These are phyloP conservation scores for Nerophis lumbriciformis DNA, from an alignment of 2,113 vertebrate genomes.

Conservation along the genomic window DNA sequence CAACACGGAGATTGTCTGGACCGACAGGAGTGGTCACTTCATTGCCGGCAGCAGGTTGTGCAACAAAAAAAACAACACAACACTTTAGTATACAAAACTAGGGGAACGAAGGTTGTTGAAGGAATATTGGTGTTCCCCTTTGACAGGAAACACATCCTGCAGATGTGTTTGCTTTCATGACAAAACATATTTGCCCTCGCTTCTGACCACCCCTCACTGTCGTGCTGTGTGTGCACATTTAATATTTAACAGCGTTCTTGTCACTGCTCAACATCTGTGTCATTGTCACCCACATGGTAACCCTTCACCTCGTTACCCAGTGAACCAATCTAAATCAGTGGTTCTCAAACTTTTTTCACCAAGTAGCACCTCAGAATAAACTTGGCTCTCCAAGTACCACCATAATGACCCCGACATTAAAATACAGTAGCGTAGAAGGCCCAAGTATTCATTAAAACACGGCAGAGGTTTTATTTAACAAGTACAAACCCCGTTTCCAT, in stretches of 20 bases:
- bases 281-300: constrained; percentile 5
- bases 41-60: constrained; percentile 79
- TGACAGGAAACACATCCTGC: constrained; percentile 12
- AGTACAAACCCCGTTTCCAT: too few species aligned
- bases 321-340: background rate
- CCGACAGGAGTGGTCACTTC: constrained; percentile 71
- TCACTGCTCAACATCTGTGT: constrained; percentile 28
- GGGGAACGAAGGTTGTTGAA: constrained; percentile 30
- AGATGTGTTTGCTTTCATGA: background rate
- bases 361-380: too few species aligned
- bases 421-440: too few species aligned
- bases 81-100: constrained; percentile 18
- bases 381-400: too few species aligned
- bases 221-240: constrained; percentile 41
- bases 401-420: too few species aligned
- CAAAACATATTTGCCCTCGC: constrained; percentile 11
- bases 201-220: background rate
- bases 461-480: too few species aligned
- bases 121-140: background rate
- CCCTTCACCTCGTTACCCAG: constrained; percentile 25
- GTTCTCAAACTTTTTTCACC: too few species aligned
- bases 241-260: constrained; percentile 38
- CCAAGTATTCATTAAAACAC: too few species aligned
- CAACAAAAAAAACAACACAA: constrained; percentile 7
- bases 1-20: constrained; percentile 81